A percentile compares a stretch with the other conserved stretches of the same genome.
phyloP scores from a whole-genome alignment of 2,113 vertebrate species.

The Mormyrus iriodes region DNA sequence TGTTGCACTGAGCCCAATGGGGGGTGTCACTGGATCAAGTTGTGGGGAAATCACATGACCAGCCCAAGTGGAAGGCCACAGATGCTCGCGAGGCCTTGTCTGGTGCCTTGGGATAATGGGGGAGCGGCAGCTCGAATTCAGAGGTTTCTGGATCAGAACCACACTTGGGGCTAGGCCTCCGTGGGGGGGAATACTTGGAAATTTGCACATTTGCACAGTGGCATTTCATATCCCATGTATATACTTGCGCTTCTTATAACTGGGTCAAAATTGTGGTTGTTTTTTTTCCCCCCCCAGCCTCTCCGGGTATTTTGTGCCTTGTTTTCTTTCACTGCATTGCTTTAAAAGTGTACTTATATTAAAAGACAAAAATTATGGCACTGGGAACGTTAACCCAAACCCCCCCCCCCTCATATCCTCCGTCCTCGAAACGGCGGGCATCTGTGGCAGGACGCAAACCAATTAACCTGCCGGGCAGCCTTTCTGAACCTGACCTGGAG shows the following conservation, averaged over 20 bases:
- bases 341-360: not conserved
- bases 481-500: not conserved
- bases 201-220: slow-evolving; percentile 22
- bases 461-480: not conserved
- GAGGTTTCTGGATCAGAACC: slow-evolving; percentile 25
- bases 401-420: not conserved
- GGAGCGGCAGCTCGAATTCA: not conserved
- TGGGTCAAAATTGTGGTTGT: slow-evolving; percentile 7
- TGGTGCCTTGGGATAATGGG: not conserved
- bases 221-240: slow-evolving; percentile 22
- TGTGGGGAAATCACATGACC: not conserved
- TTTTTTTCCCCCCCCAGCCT: not conserved
- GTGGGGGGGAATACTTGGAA: slow-evolving; percentile 8
- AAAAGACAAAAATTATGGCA: not conserved
- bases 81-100: not conserved
- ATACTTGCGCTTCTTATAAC: not conserved
- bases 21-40: not conserved
- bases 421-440: not conserved
- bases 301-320: not conserved
- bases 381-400: not conserved
- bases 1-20: not conserved
- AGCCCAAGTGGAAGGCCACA: not conserved
- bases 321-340: not conserved
- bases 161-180: slow-evolving; percentile 9
- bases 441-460: not conserved